phyloP scores from a whole-genome alignment of 2,797 vertebrate species.

The Gymnocypris eckloni region DNA sequence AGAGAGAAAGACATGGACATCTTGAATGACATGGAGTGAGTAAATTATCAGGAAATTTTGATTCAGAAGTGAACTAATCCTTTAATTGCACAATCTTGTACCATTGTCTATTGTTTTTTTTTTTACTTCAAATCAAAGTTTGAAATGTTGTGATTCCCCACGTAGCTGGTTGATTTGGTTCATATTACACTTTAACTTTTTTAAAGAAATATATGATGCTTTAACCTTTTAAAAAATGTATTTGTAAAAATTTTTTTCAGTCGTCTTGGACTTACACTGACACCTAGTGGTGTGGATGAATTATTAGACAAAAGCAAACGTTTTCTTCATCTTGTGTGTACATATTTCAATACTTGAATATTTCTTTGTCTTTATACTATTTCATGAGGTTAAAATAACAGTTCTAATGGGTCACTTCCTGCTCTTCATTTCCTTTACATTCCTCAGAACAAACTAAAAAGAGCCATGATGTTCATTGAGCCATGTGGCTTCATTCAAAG shows the following conservation, averaged over 20 bases:
- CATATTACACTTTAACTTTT: neutral
- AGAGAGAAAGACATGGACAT: too few species aligned
- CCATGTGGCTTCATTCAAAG: constrained; percentile 38
- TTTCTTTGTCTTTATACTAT: neutral
- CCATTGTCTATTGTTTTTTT: too few species aligned
- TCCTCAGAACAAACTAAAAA: constrained; percentile 23
- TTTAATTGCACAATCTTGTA: too few species aligned
- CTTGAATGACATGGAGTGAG: too few species aligned
- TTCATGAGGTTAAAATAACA: neutral
- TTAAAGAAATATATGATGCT: neutral
- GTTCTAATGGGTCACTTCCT: neutral
- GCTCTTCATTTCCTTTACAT: neutral
- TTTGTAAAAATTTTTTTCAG: too few species aligned
- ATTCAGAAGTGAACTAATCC: too few species aligned
- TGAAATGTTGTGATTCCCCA: neutral
- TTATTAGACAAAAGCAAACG: neutral
- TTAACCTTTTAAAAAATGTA: too few species aligned
- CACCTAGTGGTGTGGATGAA: neutral
- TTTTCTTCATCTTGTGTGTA: neutral
- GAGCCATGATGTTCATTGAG: constrained; percentile 1
- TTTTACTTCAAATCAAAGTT: too few species aligned
- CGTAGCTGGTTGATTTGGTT: neutral
- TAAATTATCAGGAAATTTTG: too few species aligned
- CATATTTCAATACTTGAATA: neutral
- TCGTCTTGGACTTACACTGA: neutral